A percentile compares a stretch with the other conserved stretches of the same genome.
These are phyloP conservation scores for Aplocera efformata DNA, from an alignment of 2,888 invertebrate genomes.

Conservation along the genomic window DNA sequence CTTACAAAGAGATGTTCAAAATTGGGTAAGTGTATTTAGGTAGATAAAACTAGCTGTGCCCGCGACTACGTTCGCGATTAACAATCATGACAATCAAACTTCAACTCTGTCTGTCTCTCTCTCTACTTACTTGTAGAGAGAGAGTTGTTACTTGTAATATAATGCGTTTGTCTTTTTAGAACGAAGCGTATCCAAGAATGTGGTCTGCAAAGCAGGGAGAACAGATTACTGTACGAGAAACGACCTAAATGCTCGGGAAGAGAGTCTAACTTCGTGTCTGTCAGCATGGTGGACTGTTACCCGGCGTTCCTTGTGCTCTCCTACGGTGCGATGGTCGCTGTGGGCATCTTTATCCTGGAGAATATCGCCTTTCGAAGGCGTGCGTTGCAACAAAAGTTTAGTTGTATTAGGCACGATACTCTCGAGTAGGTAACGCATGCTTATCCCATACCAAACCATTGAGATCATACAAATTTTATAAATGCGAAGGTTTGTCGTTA, in stretches of 20 bases:
- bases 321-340: constrained; percentile 53
- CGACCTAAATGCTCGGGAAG: constrained; percentile 83
- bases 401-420: constrained; percentile 15
- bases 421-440: too few species aligned
- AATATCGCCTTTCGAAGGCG: constrained; percentile 39
- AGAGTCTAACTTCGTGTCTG: constrained; percentile 82
- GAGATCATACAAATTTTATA: too few species aligned
- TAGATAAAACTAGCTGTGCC: not conserved
- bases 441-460: not conserved
- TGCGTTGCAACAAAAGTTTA: constrained; percentile 30
- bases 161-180: constrained; percentile 44
- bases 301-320: constrained; percentile 61
- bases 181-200: constrained; percentile 69
- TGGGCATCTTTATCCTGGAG: constrained; percentile 47
- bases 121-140: too few species aligned
- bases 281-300: constrained; percentile 83
- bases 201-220: constrained; percentile 81
- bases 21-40: constrained; percentile 69
- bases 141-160: too few species aligned
- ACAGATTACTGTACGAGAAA: constrained; percentile 81
- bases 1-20: constrained; percentile 82
- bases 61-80: not conserved
- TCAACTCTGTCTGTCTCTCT: too few species aligned
- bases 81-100: too few species aligned
- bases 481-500: too few species aligned